Evolutionary conservation across 2,888 invertebrate species (phyloP).

Genomic region (Ischnura elegans): DNA sequence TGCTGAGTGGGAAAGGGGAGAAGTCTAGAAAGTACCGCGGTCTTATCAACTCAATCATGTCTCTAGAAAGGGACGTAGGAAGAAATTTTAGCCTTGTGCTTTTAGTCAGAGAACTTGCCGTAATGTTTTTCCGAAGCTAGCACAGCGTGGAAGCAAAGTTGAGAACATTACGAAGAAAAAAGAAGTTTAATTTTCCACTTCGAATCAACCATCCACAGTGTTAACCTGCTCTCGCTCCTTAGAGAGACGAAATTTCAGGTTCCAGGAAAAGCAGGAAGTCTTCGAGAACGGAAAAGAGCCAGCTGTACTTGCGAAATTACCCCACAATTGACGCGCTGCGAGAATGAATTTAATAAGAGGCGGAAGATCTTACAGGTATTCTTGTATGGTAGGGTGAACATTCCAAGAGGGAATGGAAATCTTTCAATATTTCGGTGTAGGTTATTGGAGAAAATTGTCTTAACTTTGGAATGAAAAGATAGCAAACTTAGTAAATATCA

Average conservation of each 20-base stretch:
- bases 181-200: constrained; percentile 4
- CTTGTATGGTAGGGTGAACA: no score
- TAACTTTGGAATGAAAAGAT: no score
- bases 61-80: neutral
- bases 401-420: no score
- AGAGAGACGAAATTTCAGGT: neutral
- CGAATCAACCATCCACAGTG: neutral
- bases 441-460: no score
- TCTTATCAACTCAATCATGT: constrained; percentile 4
- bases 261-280: neutral
- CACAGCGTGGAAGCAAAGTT: neutral
- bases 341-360: neutral
- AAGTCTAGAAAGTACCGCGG: neutral
- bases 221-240: neutral
- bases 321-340: neutral
- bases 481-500: no score
- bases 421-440: no score
- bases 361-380: no score
- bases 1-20: neutral
- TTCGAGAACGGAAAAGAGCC: neutral
- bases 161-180: neutral
- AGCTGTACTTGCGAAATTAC: neutral
- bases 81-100: neutral
- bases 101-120: neutral
- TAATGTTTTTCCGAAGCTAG: neutral